Evolutionary conservation across 1,140 invertebrate species (phyloP).

Genomic region (Pseudobourletiella spinata): DNA sequence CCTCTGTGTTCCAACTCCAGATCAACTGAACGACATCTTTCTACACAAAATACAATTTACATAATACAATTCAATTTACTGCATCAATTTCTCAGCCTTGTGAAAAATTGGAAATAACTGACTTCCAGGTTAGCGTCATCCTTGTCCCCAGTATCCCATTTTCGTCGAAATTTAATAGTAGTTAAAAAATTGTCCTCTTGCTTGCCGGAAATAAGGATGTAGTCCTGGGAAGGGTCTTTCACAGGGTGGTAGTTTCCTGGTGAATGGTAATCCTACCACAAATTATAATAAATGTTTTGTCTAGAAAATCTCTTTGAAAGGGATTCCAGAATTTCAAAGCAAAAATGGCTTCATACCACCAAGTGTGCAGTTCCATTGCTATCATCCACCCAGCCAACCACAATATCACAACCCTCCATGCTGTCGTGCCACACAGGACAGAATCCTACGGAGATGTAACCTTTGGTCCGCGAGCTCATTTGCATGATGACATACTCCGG

Average conservation of each 20-base stretch:
- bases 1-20: constrained; percentile 31
- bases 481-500: constrained; percentile 41
- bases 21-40: constrained; percentile 24
- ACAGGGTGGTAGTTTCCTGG: constrained; percentile 54
- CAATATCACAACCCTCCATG: constrained; percentile 70
- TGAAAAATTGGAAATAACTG: no score
- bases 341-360: no score
- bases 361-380: constrained; percentile 51
- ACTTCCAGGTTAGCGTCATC: constrained; percentile 25
- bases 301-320: no score
- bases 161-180: constrained; percentile 22
- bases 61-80: neutral
- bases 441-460: constrained; percentile 66
- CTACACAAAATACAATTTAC: constrained; percentile 3
- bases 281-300: neutral
- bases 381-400: constrained; percentile 72
- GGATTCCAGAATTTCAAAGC: no score
- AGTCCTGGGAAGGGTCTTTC: constrained; percentile 65
- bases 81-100: no score
- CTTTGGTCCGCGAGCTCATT: constrained; percentile 54
- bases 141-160: constrained; percentile 29
- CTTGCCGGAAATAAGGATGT: constrained; percentile 55
- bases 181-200: constrained; percentile 51
- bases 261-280: constrained; percentile 77
- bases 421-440: constrained; percentile 50